A percentile compares a stretch with the other conserved stretches of the same genome.
Conservation (phyloP, 2,113 vertebrate species). For the Fregetta grallaria region DNA sequence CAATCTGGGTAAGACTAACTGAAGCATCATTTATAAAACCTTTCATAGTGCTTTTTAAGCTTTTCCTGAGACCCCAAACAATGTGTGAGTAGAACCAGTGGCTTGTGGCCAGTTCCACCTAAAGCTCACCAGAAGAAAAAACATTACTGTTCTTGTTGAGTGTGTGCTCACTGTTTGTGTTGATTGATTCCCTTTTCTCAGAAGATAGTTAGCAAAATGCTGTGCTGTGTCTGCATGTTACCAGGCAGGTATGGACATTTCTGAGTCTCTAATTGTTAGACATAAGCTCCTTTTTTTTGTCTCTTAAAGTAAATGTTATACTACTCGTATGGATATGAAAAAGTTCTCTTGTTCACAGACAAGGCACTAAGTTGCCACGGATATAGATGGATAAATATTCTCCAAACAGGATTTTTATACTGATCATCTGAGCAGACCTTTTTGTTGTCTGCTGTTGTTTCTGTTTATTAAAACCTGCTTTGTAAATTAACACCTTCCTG, state of each 20-base stretch:
- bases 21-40: background rate
- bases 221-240: background rate
- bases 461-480: background rate
- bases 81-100: background rate
- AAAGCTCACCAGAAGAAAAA: background rate
- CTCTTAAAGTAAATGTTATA: background rate
- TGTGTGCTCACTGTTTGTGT: background rate
- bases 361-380: background rate
- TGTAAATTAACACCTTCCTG: background rate
- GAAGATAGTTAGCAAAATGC: background rate
- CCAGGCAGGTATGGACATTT: background rate
- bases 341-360: background rate
- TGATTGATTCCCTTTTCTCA: background rate
- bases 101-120: background rate
- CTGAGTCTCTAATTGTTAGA: background rate
- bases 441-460: background rate
- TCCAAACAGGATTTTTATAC: background rate
- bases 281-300: background rate
- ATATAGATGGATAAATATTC: background rate
- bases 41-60: background rate
- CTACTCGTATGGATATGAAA: background rate
- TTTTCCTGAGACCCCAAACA: background rate
- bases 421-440: background rate
- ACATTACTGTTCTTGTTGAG: background rate
- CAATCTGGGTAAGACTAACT: too few species aligned